Base-by-base conservation (phyloP, 2,113 vertebrate species). In the Psammodynastes pulverulentus region DNA sequence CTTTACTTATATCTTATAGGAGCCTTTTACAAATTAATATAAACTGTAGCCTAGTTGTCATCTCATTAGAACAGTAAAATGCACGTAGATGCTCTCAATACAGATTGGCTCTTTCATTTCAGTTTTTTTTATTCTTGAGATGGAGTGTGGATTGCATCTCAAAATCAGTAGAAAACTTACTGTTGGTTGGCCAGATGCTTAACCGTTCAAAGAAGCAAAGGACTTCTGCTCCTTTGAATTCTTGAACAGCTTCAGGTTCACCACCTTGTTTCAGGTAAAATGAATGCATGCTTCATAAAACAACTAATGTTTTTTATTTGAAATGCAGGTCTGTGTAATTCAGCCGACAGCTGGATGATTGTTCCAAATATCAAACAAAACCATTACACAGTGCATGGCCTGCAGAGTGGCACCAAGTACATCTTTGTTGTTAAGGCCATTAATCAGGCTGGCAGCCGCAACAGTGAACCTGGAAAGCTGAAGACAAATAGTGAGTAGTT, bases 351-450 rank as follows among this genome's bases (percentile, higher is more conserved):
- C 97, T 99, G 99, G 99, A 99, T 99, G 99, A 99, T 99, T 92
- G 99, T 99, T 92, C 99, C 99, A 92, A 99, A 99, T 97, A 99
- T 99, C 96, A 99, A 99, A 95, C 99, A 99, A 95, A 99, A 99
- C 96, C 98, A 99, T 97, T 99, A 99, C 97, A 99, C 99, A 0
- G 99, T 99, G 93, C 99, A 99, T 0, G 99, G 99, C 53, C 97
- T 99, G 24, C 99, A 99, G 97, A 99, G 99, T 45, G 99, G 99
- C 93, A 99, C 99, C 45, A 99, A 98, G 97, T 99, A 99, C 96
- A 98, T 99, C 97, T 99, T 99, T 96, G 96, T 99, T 43, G 98
- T 99, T 93, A 99, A 99, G 96, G 99, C 99, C 94, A 99, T 99
- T 95, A 99, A 99, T 96, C 99, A 99, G 97, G 99, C 99, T 0